Conservation (phyloP, 2,113 vertebrate species). For the Tricholaema leucomelas region DNA sequence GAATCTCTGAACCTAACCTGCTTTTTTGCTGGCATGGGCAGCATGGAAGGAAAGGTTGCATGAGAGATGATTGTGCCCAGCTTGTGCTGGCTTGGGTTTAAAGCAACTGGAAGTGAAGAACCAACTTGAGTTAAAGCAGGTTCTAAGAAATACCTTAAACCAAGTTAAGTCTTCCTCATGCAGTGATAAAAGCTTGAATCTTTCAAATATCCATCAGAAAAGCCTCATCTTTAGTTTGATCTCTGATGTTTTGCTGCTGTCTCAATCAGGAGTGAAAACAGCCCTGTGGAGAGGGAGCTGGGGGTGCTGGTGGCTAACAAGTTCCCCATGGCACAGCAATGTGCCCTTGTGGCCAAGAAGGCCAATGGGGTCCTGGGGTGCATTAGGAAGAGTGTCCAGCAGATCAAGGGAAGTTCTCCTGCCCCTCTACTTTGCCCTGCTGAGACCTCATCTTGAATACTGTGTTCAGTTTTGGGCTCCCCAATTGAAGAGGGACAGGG, state of each 20-base stretch:
- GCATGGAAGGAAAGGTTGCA: background rate
- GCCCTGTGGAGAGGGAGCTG: no score
- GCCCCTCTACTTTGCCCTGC: no score
- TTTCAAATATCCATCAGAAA: background rate
- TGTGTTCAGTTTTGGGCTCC: no score
- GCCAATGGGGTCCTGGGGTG: no score
- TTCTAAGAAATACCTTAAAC: background rate
- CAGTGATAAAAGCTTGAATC: background rate
- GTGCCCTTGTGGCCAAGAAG: no score
- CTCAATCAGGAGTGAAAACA: rapidly evolving
- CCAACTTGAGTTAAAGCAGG: background rate
- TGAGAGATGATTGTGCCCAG: background rate
- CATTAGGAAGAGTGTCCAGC: no score
- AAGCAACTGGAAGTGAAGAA: background rate
- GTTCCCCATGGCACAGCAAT: no score
- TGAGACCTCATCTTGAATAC: no score
- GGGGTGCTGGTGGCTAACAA: no score
- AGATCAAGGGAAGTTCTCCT: no score
- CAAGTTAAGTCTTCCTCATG: background rate
- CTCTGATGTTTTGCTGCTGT: background rate
- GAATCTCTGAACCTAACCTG: no score
- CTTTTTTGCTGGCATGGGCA: background rate
- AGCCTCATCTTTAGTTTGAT: rapidly evolving
- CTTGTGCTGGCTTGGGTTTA: background rate
- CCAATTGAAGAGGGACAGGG: no score